Conservation (phyloP, 2,888 invertebrate species). For the Phyllotreta striolata region DNA sequence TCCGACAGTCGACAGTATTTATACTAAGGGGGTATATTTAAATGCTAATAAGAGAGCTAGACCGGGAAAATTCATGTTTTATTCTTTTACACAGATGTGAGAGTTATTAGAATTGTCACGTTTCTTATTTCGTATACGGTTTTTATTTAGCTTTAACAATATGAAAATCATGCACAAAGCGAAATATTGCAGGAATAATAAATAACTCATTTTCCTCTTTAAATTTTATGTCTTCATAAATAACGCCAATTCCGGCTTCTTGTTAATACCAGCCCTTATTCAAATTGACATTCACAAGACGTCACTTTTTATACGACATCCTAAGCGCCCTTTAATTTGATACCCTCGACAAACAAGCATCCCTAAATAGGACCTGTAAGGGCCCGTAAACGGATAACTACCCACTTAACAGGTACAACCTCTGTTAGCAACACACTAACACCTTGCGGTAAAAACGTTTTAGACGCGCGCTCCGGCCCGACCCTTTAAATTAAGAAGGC, state of each 20-base stretch:
- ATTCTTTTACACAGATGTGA: slow-evolving; percentile 36
- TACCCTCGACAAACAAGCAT: neutral
- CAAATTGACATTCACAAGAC: too few relatives aligned
- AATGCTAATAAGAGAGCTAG: slow-evolving; percentile 52
- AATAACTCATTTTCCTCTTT: too few relatives aligned
- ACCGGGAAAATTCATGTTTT: slow-evolving; percentile 48
- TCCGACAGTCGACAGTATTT: slow-evolving; percentile 49
- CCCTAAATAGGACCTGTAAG: slow-evolving; percentile 7
- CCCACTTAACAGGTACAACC: slow-evolving; percentile 1
- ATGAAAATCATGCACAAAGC: neutral
- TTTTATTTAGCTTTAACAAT: slow-evolving; percentile 10
- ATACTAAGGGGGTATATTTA: slow-evolving; percentile 48
- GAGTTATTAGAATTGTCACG: slow-evolving; percentile 31
- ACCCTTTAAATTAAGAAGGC: slow-evolving; percentile 18
- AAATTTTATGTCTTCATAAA: too few relatives aligned
- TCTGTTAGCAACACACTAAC: slow-evolving; percentile 1
- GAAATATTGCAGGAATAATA: too few relatives aligned
- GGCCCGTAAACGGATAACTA: slow-evolving; percentile 10
- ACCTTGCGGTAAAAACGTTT: slow-evolving; percentile 7
- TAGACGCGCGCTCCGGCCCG: slow-evolving; percentile 12
- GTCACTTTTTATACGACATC: too few relatives aligned
- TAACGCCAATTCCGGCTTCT: too few relatives aligned
- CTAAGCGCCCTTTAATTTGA: too few relatives aligned
- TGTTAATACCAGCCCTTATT: too few relatives aligned
- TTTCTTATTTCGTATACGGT: slow-evolving; percentile 8